Evolutionary conservation across 1,140 invertebrate species (phyloP).

Genomic region (Brachionus sp.): DNA sequence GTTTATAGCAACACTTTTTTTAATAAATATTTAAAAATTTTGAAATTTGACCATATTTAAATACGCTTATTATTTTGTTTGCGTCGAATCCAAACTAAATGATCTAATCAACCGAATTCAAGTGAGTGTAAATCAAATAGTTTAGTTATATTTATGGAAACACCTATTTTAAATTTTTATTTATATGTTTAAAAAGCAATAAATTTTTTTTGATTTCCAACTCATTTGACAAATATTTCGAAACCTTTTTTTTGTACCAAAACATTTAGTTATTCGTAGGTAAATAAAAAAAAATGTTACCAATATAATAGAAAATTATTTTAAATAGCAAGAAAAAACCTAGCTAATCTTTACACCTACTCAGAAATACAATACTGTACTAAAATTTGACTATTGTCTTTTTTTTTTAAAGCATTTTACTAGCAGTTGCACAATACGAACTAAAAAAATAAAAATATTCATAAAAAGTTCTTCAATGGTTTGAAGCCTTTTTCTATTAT

Average conservation of each 20-base stretch:
- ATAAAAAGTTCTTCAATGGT: neutral
- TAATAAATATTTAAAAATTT: neutral
- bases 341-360: neutral
- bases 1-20: neutral
- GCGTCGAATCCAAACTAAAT: neutral
- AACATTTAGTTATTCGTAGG: neutral
- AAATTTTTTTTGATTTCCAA: neutral
- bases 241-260: neutral
- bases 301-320: neutral
- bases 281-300: neutral
- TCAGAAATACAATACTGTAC: neutral
- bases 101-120: neutral
- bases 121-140: neutral
- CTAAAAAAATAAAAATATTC: neutral
- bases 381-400: neutral
- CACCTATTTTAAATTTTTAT: neutral
- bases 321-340: neutral
- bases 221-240: neutral
- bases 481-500: neutral
- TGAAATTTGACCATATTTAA: neutral
- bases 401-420: neutral
- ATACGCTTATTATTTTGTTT: neutral
- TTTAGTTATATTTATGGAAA: neutral
- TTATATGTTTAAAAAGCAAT: neutral
- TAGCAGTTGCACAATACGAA: neutral